Percentiles rank a stretch among this genome's conserved stretches.
These are phyloP conservation scores for Ictidomys tridecemlineatus DNA, from an alignment of 2,113 vertebrate species.

Conservation along the genomic window DNA sequence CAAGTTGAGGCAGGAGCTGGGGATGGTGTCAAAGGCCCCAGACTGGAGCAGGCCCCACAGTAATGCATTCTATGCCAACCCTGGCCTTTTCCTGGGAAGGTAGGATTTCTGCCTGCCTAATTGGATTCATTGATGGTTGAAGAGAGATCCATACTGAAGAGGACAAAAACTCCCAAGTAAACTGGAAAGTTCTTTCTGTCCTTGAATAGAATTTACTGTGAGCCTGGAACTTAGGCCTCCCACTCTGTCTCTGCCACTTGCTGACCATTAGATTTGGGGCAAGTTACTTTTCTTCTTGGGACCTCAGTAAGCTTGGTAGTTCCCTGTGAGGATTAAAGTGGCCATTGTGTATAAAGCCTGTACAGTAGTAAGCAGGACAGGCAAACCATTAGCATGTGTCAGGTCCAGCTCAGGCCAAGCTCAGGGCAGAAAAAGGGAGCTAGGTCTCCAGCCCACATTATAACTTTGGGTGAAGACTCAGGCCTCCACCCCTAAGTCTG, in stretches of 20 bases:
- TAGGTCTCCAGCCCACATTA: not conserved
- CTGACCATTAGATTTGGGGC: not conserved
- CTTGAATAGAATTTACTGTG: not conserved
- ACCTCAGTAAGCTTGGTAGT: not conserved
- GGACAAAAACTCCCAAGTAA: not conserved
- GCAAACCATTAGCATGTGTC: not conserved
- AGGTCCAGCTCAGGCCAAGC: not conserved
- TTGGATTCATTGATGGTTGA: not conserved
- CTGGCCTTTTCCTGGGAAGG: not conserved
- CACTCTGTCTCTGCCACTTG: not conserved
- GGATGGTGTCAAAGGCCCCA: not conserved
- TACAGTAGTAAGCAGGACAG: not conserved
- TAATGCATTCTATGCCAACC: not conserved
- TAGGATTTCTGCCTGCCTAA: not conserved
- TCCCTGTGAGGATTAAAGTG: not conserved
- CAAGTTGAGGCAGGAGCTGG: not conserved
- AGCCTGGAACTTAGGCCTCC: not conserved
- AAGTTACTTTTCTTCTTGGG: not conserved
- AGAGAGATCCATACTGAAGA: not conserved
- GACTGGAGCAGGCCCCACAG: not conserved
- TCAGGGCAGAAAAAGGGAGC: not conserved
- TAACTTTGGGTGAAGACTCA: not conserved
- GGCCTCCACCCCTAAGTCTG: not conserved
- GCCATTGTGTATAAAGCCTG: not conserved
- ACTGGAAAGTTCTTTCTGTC: not conserved